Base-by-base conservation (phyloP, 2,888 invertebrate species). In the Caenorhabditis sp. region DNA sequence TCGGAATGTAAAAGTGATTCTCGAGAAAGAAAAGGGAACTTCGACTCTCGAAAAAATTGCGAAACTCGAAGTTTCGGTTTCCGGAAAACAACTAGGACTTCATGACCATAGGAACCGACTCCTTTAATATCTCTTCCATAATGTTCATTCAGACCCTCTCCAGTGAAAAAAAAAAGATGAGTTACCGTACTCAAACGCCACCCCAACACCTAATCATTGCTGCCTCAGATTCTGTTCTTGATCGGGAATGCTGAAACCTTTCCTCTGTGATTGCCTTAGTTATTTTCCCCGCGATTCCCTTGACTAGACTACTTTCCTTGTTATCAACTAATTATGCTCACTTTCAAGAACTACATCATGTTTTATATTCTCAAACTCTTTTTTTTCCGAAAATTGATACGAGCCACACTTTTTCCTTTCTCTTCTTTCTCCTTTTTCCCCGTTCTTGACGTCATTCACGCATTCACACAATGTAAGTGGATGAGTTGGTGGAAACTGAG, bases 391-490 rank as follows among this genome's bases (percentile, higher is more conserved):
- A 75, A 75, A 56, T 58, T 66, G 75, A 75, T 64, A 75, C 75
- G 68, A 68, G 49, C 47, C 31, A 64, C 66, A 38, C 54, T 38
- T 64, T 56, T 68, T 59, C 44, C 16, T 58, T 58, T 49, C 64
- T 74, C 56, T 64, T 51, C 38, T 31, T 28, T 28, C 22, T 56
- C 28, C 10, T 31, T 51, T 51, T 69, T 58, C 44, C 47, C 58
- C 58, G 56, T 58, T 70, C 58, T 56, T 54, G 68, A 69, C 69
- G 68, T 70, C 77, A 77, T 70, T 69, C 77, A 77, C 77, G 59
- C 51, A 68, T 68, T 76, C 75, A 77, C 68, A 68, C 77, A 69
- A 59, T 69, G 68, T 70, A 63, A 69, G 77, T 70, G 69, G 69
- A 70, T 70, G 59, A 76, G 76, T 76, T 66, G 59, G 44, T 56